Conservation (phyloP, 2,113 vertebrate species). For the Bolborhynchus lineola region DNA sequence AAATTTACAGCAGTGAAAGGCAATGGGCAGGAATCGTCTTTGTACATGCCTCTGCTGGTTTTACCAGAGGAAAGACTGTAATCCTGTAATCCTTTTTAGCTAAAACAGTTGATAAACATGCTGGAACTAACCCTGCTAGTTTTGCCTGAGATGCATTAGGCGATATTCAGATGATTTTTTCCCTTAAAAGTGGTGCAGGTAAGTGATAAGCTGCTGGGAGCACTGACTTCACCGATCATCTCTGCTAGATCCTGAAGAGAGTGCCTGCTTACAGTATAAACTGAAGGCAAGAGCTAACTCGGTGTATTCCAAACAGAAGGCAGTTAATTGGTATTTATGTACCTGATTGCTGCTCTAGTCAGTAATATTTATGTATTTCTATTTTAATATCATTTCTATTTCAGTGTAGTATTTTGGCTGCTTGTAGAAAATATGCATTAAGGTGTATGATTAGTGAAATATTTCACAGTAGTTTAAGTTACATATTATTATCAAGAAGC, state of each 20-base stretch:
- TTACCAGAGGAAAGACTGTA: neutral
- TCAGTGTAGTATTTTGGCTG: neutral
- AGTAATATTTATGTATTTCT: neutral
- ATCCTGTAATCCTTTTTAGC: neutral
- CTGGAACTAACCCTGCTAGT: neutral
- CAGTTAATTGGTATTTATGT: neutral
- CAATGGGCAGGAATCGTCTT: accelerated
- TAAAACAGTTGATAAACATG: neutral
- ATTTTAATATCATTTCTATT: neutral
- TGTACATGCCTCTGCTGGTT: neutral
- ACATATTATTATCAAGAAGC: neutral
- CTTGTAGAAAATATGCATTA: neutral
- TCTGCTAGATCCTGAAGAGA: neutral
- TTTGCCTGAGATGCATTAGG: neutral
- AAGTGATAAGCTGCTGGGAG: neutral
- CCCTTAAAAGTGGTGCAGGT: neutral
- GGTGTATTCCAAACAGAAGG: neutral
- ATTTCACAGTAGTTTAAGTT: neutral
- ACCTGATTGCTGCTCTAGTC: neutral
- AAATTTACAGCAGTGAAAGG: neutral
- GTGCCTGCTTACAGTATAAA: neutral
- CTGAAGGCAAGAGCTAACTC: neutral
- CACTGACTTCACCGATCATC: neutral
- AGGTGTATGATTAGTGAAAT: neutral
- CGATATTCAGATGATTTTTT: neutral